Percentiles rank a stretch among this genome's conserved stretches.
Conservation (phyloP, 2,797 vertebrate genomes). For the Tamandua tetradactyla region DNA sequence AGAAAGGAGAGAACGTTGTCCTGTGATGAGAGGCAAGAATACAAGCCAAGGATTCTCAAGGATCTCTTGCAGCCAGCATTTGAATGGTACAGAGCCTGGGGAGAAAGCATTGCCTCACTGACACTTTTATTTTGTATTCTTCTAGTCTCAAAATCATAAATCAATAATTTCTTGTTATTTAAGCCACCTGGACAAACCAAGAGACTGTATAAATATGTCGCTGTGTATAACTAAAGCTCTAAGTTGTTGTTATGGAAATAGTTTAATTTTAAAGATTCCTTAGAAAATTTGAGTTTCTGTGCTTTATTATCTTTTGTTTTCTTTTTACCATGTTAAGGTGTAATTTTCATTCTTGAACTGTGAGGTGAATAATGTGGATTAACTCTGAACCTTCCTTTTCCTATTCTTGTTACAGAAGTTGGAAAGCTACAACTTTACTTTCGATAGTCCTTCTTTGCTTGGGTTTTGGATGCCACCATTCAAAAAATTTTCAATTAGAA, state of each 20-base stretch:
- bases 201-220: too few species aligned
- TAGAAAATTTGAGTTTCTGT: not conserved
- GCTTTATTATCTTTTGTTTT: not conserved
- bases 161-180: too few species aligned
- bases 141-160: too few species aligned
- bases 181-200: too few species aligned
- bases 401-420: not conserved
- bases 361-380: not conserved
- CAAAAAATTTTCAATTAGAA: not conserved
- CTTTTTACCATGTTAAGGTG: not conserved
- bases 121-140: too few species aligned
- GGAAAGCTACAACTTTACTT: not conserved
- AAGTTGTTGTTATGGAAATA: not conserved
- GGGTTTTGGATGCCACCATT: not conserved
- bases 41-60: too few species aligned
- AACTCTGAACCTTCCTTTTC: not conserved
- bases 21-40: too few species aligned
- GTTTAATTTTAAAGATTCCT: not conserved
- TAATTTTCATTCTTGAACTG: not conserved
- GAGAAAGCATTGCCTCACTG: too few species aligned
- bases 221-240: not conserved
- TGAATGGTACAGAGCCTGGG: too few species aligned
- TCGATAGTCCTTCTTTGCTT: not conserved
- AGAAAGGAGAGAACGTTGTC: too few species aligned
- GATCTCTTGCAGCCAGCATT: too few species aligned